phyloP scores from a whole-genome alignment of 2,113 vertebrate species.

The Pteruthius melanotis region DNA sequence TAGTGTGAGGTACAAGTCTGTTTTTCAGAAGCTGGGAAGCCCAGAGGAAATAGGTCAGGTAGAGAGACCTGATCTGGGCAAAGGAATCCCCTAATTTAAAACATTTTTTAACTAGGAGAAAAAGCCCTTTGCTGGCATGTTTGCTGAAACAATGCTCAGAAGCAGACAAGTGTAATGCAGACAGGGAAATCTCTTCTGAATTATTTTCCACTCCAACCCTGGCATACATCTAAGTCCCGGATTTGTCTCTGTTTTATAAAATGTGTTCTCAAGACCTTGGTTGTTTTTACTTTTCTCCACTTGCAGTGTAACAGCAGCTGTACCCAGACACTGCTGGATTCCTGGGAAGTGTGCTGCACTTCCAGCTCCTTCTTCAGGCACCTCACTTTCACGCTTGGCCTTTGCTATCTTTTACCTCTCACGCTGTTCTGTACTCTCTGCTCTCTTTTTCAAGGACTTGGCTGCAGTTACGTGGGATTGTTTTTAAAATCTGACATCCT shows the following conservation, averaged over 20 bases:
- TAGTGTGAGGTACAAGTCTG: background rate
- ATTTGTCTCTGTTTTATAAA: background rate
- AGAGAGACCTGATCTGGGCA: background rate
- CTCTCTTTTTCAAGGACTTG: background rate
- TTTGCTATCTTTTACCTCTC: background rate
- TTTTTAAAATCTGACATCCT: background rate
- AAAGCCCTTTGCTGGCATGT: background rate
- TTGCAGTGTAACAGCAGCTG: background rate
- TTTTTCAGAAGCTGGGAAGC: background rate
- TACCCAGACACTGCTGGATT: accelerated
- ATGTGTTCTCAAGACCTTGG: background rate
- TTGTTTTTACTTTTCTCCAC: background rate
- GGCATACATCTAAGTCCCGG: background rate
- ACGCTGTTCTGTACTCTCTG: background rate
- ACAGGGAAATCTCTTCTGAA: background rate
- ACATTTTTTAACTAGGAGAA: background rate
- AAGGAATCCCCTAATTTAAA: background rate
- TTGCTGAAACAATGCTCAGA: background rate
- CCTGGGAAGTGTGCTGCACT: background rate
- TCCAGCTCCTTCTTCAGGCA: background rate
- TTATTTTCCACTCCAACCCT: background rate
- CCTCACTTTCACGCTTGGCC: background rate
- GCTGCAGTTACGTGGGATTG: background rate
- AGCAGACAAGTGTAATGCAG: background rate
- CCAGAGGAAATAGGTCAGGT: background rate